A percentile compares a stretch with the other conserved stretches of the same genome.
These are phyloP conservation scores for Tetranychus cinnabarinus DNA, from an alignment of 1,140 invertebrate genomes.

Conservation along the genomic window DNA sequence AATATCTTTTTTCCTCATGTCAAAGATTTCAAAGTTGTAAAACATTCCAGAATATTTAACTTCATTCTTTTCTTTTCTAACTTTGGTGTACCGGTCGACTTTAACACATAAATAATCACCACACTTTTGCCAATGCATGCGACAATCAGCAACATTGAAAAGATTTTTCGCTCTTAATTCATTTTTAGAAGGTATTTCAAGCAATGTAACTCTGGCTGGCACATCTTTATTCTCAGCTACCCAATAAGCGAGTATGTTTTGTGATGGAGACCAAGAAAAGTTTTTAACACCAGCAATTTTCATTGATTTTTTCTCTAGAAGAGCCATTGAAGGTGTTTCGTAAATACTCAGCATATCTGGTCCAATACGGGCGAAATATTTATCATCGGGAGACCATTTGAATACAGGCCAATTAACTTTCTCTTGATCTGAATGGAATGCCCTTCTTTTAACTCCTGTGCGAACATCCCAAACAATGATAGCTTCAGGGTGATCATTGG, in stretches of 20 bases:
- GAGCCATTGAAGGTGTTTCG: slow-evolving; percentile 76
- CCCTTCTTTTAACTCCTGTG: slow-evolving; percentile 67
- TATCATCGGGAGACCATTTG: slow-evolving; percentile 91
- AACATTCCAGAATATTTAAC: slow-evolving; percentile 85
- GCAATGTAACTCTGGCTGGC: slow-evolving; percentile 27
- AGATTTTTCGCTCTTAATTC: slow-evolving; percentile 89
- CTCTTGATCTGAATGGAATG: slow-evolving; percentile 49
- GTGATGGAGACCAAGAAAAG: slow-evolving; percentile 92
- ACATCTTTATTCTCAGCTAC: slow-evolving; percentile 84
- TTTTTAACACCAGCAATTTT: slow-evolving; percentile 73
- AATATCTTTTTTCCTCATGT: slow-evolving; percentile 90
- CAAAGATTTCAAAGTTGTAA: slow-evolving; percentile 97
- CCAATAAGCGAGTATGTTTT: slow-evolving; percentile 91
- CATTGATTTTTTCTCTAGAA: slow-evolving; percentile 81
- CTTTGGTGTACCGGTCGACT: slow-evolving; percentile 86
- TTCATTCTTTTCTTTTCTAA: slow-evolving; percentile 62
- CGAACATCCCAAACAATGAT: slow-evolving; percentile 82
- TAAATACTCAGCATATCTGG: slow-evolving; percentile 58
- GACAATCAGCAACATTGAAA: slow-evolving; percentile 93
- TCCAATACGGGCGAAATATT: slow-evolving; percentile 72
- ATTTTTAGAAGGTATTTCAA: slow-evolving; percentile 35
- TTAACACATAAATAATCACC: slow-evolving; percentile 95
- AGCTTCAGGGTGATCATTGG: slow-evolving; percentile 27
- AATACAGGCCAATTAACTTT: slow-evolving; percentile 60
- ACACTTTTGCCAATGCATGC: slow-evolving; percentile 96